A percentile compares a stretch with the other conserved stretches of the same genome.
Conservation (phyloP, 2,797 vertebrate genomes). For the Liasis olivaceus region DNA sequence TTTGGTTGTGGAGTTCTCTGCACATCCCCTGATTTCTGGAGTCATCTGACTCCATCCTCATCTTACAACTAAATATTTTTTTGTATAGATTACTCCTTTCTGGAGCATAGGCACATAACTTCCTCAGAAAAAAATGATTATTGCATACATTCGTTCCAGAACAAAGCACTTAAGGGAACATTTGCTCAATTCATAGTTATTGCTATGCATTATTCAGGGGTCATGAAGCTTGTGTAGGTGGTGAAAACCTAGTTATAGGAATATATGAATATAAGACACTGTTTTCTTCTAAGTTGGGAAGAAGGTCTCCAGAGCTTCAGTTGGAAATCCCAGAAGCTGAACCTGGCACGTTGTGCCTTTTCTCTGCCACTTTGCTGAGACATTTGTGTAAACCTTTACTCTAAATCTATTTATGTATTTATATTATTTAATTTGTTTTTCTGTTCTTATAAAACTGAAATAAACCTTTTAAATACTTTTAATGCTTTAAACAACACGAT, state of each 20-base stretch:
- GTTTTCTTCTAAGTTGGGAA: neutral
- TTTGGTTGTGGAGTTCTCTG: neutral
- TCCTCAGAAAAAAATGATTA: neutral
- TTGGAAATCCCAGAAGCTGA: neutral
- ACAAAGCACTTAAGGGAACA: conserved; percentile 41
- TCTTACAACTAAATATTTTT: neutral
- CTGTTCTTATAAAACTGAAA: neutral
- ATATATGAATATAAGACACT: neutral
- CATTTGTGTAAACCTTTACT: conserved; percentile 16
- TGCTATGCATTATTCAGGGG: conserved; percentile 22
- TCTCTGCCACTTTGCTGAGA: neutral
- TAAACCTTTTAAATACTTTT: neutral
- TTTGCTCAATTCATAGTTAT: conserved; percentile 6
- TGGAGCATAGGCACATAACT: neutral
- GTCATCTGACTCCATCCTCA: neutral
- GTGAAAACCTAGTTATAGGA: conserved; percentile 22
- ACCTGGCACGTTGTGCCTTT: neutral
- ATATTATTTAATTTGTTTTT: neutral
- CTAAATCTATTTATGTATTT: neutral
- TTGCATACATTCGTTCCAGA: neutral
- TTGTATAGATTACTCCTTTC: neutral
- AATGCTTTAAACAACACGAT: neutral
- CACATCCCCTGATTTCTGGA: neutral
- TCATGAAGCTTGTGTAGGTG: conserved; percentile 43
- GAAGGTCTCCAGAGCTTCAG: neutral